A percentile compares a stretch with the other conserved stretches of the same genome.
phyloP scores from a whole-genome alignment of 2,888 invertebrate species.

The Augochlorella aurata region DNA sequence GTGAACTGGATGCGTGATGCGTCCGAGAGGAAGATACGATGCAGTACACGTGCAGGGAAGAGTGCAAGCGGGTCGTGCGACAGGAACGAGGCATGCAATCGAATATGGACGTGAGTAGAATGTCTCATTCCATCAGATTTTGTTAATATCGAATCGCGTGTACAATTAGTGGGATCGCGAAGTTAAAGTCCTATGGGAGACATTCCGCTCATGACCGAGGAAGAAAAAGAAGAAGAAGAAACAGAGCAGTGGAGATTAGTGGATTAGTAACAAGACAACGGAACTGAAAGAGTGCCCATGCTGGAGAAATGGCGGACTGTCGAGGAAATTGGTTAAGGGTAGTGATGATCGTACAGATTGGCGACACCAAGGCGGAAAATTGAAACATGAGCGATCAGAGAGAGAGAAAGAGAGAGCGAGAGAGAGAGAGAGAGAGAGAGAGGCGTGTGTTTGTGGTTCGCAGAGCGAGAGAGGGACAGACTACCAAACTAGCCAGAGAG shows the following conservation, averaged over 20 bases:
- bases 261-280: slow-evolving; percentile 52
- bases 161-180: not conserved
- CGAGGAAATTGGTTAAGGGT: slow-evolving; percentile 6
- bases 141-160: not conserved
- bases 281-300: not conserved
- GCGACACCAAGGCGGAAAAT: slow-evolving; percentile 10
- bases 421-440: slow-evolving; percentile 1
- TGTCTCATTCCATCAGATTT: not conserved
- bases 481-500: slow-evolving; percentile 67
- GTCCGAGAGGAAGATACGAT: slow-evolving; percentile 33
- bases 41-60: slow-evolving; percentile 5
- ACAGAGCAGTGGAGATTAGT: slow-evolving; percentile 52
- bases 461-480: slow-evolving; percentile 40
- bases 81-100: slow-evolving; percentile 11
- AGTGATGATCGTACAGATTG: slow-evolving; percentile 3
- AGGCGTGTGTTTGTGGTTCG: not conserved
- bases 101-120: slow-evolving; percentile 15
- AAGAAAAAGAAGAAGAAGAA: slow-evolving; percentile 17
- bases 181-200: not conserved
- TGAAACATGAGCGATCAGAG: not conserved
- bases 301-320: not conserved
- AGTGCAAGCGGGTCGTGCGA: slow-evolving; percentile 11
- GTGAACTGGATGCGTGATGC: slow-evolving; percentile 43
- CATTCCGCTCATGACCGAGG: slow-evolving; percentile 42
- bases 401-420: not conserved